Evolutionary conservation across 2,888 invertebrate genomes (phyloP).

Genomic region (Trilocha varians): DNA sequence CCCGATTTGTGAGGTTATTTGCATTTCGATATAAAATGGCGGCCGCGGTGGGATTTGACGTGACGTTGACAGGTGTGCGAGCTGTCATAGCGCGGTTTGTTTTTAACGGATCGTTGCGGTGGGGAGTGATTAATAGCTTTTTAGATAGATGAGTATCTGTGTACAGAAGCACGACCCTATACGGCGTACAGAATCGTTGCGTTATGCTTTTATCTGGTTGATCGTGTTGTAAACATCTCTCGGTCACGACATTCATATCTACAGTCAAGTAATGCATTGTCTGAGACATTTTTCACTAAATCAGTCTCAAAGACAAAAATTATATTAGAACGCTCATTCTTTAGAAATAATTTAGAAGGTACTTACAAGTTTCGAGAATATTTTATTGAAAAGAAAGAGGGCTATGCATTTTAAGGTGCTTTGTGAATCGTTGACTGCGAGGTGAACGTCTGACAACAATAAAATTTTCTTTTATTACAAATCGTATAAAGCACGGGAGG

Average conservation of each 20-base stretch:
- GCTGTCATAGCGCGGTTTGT: conserved; percentile 35
- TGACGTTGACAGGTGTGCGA: conserved; percentile 58
- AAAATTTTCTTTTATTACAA: not conserved
- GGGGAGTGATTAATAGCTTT: conserved; percentile 28
- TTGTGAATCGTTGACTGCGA: too few relatives aligned
- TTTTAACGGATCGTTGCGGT: conserved; percentile 30
- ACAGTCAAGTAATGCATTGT: not conserved
- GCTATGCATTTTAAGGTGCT: too few relatives aligned
- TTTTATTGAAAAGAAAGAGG: too few relatives aligned
- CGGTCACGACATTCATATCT: not conserved
- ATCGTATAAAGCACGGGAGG: not conserved
- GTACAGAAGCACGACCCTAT: not conserved
- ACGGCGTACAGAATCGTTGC: not conserved
- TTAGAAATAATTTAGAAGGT: too few relatives aligned
- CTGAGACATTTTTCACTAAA: not conserved
- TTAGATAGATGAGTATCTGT: conserved; percentile 9
- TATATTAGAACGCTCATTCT: too few relatives aligned
- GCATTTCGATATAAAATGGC: conserved; percentile 63
- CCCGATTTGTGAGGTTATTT: conserved; percentile 59
- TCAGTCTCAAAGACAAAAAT: too few relatives aligned
- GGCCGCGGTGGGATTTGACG: conserved; percentile 49
- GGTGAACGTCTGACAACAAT: not conserved
- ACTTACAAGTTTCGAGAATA: too few relatives aligned
- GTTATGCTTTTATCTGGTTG: not conserved
- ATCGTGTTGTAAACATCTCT: not conserved